Percentiles rank a stretch among this genome's conserved stretches.
These are phyloP conservation scores for Graphium colonna DNA, from an alignment of 2,888 invertebrate species.

Conservation along the genomic window DNA sequence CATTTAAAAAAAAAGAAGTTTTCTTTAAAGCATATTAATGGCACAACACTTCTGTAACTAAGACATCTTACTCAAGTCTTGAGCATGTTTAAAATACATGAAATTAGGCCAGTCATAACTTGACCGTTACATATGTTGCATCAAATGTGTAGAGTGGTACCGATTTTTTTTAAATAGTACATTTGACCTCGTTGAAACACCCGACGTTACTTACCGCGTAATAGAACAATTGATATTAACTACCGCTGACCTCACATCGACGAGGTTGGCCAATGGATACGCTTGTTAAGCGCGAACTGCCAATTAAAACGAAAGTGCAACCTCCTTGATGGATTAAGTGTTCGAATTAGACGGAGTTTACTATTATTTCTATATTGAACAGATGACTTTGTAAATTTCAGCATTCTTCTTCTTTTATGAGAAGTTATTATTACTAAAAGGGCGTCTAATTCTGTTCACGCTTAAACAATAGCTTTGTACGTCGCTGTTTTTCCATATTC, in stretches of 20 bases:
- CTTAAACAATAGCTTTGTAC: too few relatives aligned
- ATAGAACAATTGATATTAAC: conserved; percentile 15
- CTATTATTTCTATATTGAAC: too few relatives aligned
- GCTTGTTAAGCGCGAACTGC: conserved; percentile 2
- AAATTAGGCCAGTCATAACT: neutral
- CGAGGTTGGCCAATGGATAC: conserved; percentile 13
- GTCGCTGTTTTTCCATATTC: too few relatives aligned
- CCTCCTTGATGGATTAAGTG: conserved; percentile 27
- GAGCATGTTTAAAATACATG: too few relatives aligned
- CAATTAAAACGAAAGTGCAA: conserved; percentile 42
- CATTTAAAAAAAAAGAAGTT: too few relatives aligned
- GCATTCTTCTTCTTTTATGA: neutral
- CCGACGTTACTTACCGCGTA: conserved; percentile 11
- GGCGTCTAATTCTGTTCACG: too few relatives aligned
- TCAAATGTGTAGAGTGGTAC: neutral
- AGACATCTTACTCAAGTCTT: too few relatives aligned
- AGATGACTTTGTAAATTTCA: neutral
- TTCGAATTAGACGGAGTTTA: neutral
- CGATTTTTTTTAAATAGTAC: conserved; percentile 1
- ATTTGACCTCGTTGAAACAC: conserved; percentile 12
- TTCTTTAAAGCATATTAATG: too few relatives aligned
- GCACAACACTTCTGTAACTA: too few relatives aligned
- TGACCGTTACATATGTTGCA: neutral
- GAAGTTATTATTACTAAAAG: too few relatives aligned
- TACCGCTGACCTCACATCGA: conserved; percentile 15